Evolutionary conservation across 2,113 vertebrate genomes (phyloP).

Genomic region (Sapajus apella): DNA sequence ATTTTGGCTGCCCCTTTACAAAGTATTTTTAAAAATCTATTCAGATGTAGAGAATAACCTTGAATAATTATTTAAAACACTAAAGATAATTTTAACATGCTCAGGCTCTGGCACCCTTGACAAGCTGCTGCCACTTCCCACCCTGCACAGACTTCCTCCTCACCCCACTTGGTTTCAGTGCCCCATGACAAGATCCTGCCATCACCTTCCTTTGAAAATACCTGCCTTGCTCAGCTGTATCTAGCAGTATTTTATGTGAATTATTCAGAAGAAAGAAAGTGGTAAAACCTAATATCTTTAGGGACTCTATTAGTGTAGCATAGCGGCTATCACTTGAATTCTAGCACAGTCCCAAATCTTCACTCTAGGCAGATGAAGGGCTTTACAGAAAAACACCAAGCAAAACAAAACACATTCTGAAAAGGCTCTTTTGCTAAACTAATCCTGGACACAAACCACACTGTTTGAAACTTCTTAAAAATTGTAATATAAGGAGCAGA

Average conservation of each 20-base stretch:
- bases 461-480: neutral
- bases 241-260: neutral
- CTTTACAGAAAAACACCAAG: neutral
- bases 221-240: neutral
- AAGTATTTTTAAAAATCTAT: neutral
- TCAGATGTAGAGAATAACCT: neutral
- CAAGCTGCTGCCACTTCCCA: neutral
- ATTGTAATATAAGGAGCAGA: neutral
- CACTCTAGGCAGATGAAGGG: neutral
- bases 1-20: neutral
- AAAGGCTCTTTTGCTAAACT: neutral
- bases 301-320: neutral
- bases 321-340: neutral
- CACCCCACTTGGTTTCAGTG: neutral
- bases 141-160: neutral
- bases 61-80: neutral
- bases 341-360: neutral
- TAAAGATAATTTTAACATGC: neutral
- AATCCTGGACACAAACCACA: neutral
- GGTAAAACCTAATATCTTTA: neutral
- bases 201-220: neutral
- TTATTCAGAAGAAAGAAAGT: neutral
- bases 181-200: neutral
- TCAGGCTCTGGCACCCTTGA: neutral
- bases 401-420: neutral